Base-by-base conservation (phyloP, 2,797 vertebrate species). In the Lophotriccus pileatus region DNA sequence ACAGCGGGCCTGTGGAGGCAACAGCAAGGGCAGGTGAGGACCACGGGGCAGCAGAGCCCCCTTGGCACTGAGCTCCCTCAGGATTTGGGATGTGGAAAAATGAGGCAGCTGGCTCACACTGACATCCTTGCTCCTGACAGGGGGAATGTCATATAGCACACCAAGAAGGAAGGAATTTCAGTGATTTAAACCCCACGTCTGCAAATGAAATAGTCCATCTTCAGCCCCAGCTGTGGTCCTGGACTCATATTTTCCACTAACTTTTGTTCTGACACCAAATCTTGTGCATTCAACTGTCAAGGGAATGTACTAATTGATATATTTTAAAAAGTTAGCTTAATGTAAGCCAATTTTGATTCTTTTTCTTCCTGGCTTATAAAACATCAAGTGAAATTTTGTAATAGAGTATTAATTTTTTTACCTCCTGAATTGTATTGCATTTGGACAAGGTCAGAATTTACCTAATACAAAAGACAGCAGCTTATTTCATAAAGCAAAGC, bases 1-100 rank as follows among this genome's bases (percentile, higher is more conserved):
- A 96, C 94, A 19, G 96, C 39, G 1, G 98, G 97, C 82, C 99
- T 99, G 64, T 2, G 5, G 34, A 43, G 46, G 4, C 8, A 28
- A 79, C 4, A 76, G 56, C 63, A 24, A 39, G 12, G 46, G 36
- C n/a, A 68, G 20, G 24, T 32, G 1, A 85, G 70, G 63, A 32
- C 1, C 25, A 72, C 0, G 0, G 9, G 4, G 34, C 27, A 84
- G 80, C 23, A 25, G 30, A 30, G 13, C 0, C 27, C 32, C 12
- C 36, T 10, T 1, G 0, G 2, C 30, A 3, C 5, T 8, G 15
- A 14, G 10, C 27, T 67, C 32, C 58, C 62, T 44, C 46, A 7
- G 17, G 14, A 23, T 25, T 3, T 69, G n/a, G 12, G 13, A 74
- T 1, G 18, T 14, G 64, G 30, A 14, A 34, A 60, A 64, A 3